Evolutionary conservation across 1,140 invertebrate genomes (phyloP), one percentile per base, ranked within the genome.

Genomic region (Tetraneura akinire): DNA sequence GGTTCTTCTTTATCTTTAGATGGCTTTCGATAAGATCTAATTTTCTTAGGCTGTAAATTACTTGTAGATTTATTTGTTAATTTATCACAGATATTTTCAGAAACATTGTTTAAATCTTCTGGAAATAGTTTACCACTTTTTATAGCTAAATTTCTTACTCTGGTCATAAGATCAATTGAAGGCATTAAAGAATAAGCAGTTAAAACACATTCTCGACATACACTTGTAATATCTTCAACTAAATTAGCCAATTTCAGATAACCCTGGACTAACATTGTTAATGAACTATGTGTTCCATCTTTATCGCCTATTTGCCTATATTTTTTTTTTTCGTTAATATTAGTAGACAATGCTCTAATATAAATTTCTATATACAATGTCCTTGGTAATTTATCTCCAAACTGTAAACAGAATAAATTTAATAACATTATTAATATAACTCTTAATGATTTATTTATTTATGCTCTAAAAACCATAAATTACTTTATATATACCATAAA

Each of bases 251-350:
- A 83, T 80, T 88, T 87, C 26, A 89, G 84, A 83, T 91, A 91
- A 70, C 89, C 88, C 68, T 84, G 83, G 71, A 90, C 88, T 76
- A 91, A 83, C 66, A 87, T 86, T 62, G 87, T 86, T 49, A 88
- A 88, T 4, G 86, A 87, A 82, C 88, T 87, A 26, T 85, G 84
- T 23, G 87, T 86, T 83, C 88, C 88, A 26, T 88, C 87, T 55
- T 86, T 86, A 80, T 90, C 86, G 6, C 84, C 84, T 26, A 88
- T 88, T 1, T 86, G 84, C 85, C 92, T 92, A 51, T 90, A 89
- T 81, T 87, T 88, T 83, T 93, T 91, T 82, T 93, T 83, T 83
- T 91, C 90, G 83, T 93, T 94, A 89, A 93, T 91, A 83, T 93
- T 92, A 9, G 89, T 89, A 6, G 91, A 92, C 73, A 93, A 87